Evolutionary conservation across 1,140 invertebrate genomes (phyloP), one percentile per base, ranked within the genome.

Genomic region (Belonocnema kinseyi): DNA sequence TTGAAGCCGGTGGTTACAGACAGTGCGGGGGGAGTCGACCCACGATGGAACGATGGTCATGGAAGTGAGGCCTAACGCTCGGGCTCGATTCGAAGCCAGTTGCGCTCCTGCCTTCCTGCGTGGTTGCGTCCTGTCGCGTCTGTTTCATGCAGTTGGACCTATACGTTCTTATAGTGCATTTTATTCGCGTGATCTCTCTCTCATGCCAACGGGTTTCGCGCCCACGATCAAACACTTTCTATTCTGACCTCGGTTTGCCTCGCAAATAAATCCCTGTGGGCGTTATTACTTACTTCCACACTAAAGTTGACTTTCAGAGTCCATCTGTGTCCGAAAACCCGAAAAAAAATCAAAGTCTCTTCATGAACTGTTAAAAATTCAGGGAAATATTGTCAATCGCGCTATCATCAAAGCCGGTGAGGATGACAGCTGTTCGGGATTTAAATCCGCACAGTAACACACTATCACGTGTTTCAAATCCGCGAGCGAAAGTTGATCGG

Each of bases 151-250:
- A 51, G 56, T 26, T 50, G 74, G 61, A 56, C 66, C 72, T 73
- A 66, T 76, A 75, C 33, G 77, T 71, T 26, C 61, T 14, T 58
- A 74, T 75, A 40, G 50, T 72, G 73, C 73, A 75, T 77, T 77
- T 46, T 66, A 66, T 66, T 66, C n/a, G 26, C 61, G 13, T 16
- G 33, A 46, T 66, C 61, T 66, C 61, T 66, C 33, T 40, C 61
- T 66, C 40, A 33, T 26, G 40, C 61, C 61, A 66, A 66, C 61
- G 61, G 61, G 26, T 66, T 66, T 46, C 54, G 56, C 71, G 58
- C 21, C 53, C 58, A 74, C 73, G 73, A 56, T 56, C 17, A 70
- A 79, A 83, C 80, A 88, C 86, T 88, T 88, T 88, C 87, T 86
- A 88, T 76, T 88, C 79, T 84, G 84, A 88, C 85, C 86, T 85